Base-by-base conservation (phyloP, 2,113 vertebrate species). In the Lepidothrix coronata region DNA sequence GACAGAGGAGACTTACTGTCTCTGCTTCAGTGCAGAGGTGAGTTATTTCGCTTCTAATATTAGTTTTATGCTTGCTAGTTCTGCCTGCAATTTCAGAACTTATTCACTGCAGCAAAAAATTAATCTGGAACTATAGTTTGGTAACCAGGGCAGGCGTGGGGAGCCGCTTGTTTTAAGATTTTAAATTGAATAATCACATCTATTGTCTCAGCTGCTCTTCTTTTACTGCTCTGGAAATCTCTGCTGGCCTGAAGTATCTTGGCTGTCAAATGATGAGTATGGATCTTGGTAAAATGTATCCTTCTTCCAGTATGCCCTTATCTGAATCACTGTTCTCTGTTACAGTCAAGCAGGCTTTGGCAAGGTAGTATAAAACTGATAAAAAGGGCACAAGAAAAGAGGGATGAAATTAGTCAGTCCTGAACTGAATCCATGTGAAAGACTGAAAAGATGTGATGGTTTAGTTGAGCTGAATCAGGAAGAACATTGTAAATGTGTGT, bases 21-120 rank as follows among this genome's bases (percentile, higher is more conserved):
- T 44, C 95, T 99, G 77, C 98, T 99, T 49, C 98, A 98, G 74
- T 90, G 96, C 62, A 98, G 96, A 98, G 99, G 99, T 99, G 93
- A 67, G 73, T 43, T 61, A 63, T 65, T 90, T 67, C 70, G 76
- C 67, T 65, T 78, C 85, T 86, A 65, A 43, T 74, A 74, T 77
- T 77, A 89, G 63, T 61, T 88, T 91, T 91, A 89, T 54, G 90
- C 91, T 91, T 62, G 43, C 74, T 91, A 70, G 85, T 77, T 79
- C 90, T 75, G 20, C 9, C 71, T 52, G 58, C 58, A 48, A 59
- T 82, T 84, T 65, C 31, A 70, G 88, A 75, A 77, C 3, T 1
- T 80, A 72, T 33, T 78, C 81, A 44, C 73, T 51, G 73, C 83
- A 78, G 90, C 72, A 94, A 91, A 71, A 84, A 75, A 73, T 70